A percentile compares a stretch with the other conserved stretches of the same genome.
phyloP scores from a whole-genome alignment of 1,140 invertebrate species.

The Liolophura sinensis region DNA sequence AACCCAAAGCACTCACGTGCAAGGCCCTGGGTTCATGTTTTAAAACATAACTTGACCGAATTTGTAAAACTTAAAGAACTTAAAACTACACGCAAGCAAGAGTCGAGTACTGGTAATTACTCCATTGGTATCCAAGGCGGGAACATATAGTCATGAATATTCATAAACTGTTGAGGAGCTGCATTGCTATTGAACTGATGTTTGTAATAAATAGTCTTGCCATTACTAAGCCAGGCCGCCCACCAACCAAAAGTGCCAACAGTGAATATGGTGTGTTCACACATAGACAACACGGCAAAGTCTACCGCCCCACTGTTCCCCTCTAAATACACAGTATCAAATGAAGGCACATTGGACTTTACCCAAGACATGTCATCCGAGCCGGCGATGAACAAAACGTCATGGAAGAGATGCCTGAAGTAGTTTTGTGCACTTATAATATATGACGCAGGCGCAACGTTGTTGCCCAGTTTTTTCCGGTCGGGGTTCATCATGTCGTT shows the following conservation, averaged over 20 bases:
- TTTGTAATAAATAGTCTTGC: conserved; percentile 39
- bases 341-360: neutral
- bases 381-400: conserved; percentile 27
- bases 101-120: no score
- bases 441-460: conserved; percentile 12
- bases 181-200: conserved; percentile 2
- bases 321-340: no score
- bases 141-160: no score
- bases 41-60: no score
- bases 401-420: conserved; percentile 12
- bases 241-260: conserved; percentile 50
- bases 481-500: conserved; percentile 7
- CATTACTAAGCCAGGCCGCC: conserved; percentile 43
- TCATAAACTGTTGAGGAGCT: no score
- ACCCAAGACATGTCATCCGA: conserved; percentile 34
- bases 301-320: conserved; percentile 33
- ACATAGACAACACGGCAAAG: conserved; percentile 35
- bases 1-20: no score
- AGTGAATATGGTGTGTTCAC: conserved; percentile 46
- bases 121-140: no score
- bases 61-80: no score
- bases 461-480: conserved; percentile 4
- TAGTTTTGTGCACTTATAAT: conserved; percentile 18
- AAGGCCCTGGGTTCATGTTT: no score
- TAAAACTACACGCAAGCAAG: no score